Evolutionary conservation across 2,113 vertebrate genomes (phyloP).

Genomic region (Natator depressus): DNA sequence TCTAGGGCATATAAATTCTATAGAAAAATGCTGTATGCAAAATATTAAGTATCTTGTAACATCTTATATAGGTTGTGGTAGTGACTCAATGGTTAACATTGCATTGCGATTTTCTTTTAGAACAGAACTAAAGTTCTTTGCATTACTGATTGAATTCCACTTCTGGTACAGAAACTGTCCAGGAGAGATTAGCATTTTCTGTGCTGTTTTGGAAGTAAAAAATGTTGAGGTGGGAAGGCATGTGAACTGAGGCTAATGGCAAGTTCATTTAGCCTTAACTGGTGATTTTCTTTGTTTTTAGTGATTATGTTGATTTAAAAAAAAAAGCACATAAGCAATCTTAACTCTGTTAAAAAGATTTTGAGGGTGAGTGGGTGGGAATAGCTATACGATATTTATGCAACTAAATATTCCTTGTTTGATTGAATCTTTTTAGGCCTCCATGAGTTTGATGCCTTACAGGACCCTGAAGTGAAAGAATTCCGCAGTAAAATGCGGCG

Average conservation of each 20-base stretch:
- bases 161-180: background rate
- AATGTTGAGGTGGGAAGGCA: background rate
- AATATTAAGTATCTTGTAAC: background rate
- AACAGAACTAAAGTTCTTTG: background rate
- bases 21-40: background rate
- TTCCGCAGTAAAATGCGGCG: constrained; percentile 94
- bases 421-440: constrained; percentile 84
- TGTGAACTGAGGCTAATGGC: background rate
- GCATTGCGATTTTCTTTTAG: background rate
- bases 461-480: constrained; percentile 96
- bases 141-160: background rate
- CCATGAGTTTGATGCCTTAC: constrained; percentile 93
- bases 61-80: background rate
- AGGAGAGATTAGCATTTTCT: background rate
- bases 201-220: background rate
- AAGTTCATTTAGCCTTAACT: background rate
- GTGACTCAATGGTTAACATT: background rate
- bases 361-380: background rate
- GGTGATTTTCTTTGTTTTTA: background rate
- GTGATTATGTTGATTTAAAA: background rate
- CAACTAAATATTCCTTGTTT: background rate
- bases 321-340: background rate
- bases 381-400: background rate
- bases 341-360: background rate
- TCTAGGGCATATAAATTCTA: background rate